Base-by-base conservation (phyloP, 2,113 vertebrate genomes). In the Romanogobio albipinnatus region DNA sequence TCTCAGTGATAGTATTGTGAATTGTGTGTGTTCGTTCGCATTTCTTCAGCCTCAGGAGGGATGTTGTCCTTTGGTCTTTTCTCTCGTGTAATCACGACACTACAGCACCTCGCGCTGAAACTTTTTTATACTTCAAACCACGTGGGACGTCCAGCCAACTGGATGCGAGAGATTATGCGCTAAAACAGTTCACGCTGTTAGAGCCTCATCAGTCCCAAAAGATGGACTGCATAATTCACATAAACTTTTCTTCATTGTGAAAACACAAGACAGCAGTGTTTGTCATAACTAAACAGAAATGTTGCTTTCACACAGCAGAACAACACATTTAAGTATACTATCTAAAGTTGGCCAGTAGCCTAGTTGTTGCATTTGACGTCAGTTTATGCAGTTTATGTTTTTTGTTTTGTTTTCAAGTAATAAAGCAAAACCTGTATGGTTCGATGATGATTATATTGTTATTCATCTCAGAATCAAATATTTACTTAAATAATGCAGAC, bases 121-220 rank as follows among this genome's bases (percentile, higher is more conserved):
- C 94, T 94, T 96, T 96, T 96, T 96, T 93, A 88, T 92, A 94
- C 92, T 92, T 84, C 88, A 91, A 93, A 96, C 96, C 96, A 97
- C 96, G 96, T 97, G 96, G 95, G 94, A 91, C 92, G 93, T 91
- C 93, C 95, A 91, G 92, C 95, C 96, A 96, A 96, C 94, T 90
- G 93, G 91, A 89, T 90, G 90, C 88, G 39, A 84, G 90, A 86
- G 53, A 80, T 91, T 89, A 64, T 78, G 87, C 90, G 92, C 92
- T 93, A 89, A 91, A 91, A 89, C 45, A 81, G 26, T 45, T 70
- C 33, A 36, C 9, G 33, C 17, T 36, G 39, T 39, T 5, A 36
- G 36, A 36, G 36, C 36, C 36, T 36, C 36, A 36, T 39, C 39
- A 39, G 39, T 39, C 39, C 39, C 6, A 7, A 39, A 39, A 39